A percentile compares a stretch with the other conserved stretches of the same genome.
phyloP scores from a whole-genome alignment of 2,113 vertebrate species.

The Carassius carassius region DNA sequence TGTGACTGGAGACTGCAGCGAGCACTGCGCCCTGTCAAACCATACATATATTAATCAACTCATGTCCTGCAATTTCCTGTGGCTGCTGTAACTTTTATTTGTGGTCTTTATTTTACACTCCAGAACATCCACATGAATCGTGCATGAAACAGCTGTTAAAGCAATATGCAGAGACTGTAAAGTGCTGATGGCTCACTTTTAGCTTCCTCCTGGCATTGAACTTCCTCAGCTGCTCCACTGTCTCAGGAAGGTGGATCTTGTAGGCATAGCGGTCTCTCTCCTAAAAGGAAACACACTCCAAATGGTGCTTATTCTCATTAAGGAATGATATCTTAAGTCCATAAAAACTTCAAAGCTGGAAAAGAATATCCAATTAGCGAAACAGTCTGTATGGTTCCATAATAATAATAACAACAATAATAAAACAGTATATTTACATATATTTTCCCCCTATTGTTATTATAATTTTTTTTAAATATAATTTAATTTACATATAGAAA shows the following conservation, averaged over 20 bases:
- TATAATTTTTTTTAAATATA: no score
- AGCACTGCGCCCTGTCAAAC: slow-evolving; percentile 88
- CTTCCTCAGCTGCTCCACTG: slow-evolving; percentile 97
- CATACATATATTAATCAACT: neutral
- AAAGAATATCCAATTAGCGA: neutral
- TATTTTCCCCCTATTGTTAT: no score
- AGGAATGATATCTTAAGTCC: neutral
- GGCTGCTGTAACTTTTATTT: neutral
- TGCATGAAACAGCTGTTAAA: neutral
- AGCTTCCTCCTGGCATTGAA: slow-evolving; percentile 97
- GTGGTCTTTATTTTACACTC: neutral
- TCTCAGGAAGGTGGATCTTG: slow-evolving; percentile 98
- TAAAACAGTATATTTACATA: no score
- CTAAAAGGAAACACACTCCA: slow-evolving; percentile 69
- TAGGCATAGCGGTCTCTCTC: slow-evolving; percentile 97
- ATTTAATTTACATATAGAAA: neutral
- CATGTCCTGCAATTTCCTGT: neutral
- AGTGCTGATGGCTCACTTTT: slow-evolving; percentile 77
- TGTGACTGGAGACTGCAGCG: slow-evolving; percentile 98
- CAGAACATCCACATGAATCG: neutral
- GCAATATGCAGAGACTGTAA: neutral
- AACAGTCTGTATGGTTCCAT: neutral
- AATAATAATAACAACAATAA: neutral
- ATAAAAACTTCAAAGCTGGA: neutral
- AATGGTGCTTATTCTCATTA: neutral